Conservation (phyloP, 2,797 vertebrate species). For the Spheniscus humboldti region DNA sequence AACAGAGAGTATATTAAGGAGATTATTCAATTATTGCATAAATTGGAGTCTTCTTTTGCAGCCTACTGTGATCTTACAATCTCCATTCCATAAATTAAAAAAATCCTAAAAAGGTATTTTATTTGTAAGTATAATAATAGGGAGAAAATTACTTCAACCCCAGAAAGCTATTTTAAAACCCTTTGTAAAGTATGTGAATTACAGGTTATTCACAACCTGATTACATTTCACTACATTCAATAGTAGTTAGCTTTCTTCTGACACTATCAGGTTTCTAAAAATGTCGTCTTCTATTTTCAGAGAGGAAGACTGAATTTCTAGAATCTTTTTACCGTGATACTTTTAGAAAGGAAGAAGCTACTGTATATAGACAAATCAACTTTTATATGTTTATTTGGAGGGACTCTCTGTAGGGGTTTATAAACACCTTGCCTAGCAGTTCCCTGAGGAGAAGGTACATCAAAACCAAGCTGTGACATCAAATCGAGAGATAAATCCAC, state of each 20-base stretch:
- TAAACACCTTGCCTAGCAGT: not conserved
- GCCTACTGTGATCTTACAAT: not conserved
- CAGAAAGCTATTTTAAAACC: constrained; percentile 10
- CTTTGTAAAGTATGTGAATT: constrained; percentile 30
- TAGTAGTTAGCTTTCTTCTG: not conserved
- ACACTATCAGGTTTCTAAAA: not conserved
- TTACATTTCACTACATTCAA: not conserved
- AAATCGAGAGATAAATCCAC: constrained; percentile 15
- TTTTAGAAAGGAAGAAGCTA: not conserved
- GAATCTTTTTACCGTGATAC: not conserved
- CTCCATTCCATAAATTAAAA: not conserved
- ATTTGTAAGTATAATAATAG: constrained; percentile 14
- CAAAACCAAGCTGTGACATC: constrained; percentile 30
- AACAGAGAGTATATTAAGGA: not conserved
- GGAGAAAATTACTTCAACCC: not conserved
- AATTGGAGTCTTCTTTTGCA: not conserved
- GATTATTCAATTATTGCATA: constrained; percentile 29
- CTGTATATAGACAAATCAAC: not conserved
- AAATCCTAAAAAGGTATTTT: not conserved
- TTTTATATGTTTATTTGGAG: not conserved
- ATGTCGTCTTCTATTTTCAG: not conserved
- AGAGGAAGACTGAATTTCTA: not conserved
- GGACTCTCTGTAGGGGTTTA: not conserved
- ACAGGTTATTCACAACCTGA: constrained; percentile 30
- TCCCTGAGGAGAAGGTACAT: not conserved